These are phyloP conservation scores for Xylocopa sonorina DNA, from an alignment of 1,140 invertebrate species.

Conservation along the genomic window DNA sequence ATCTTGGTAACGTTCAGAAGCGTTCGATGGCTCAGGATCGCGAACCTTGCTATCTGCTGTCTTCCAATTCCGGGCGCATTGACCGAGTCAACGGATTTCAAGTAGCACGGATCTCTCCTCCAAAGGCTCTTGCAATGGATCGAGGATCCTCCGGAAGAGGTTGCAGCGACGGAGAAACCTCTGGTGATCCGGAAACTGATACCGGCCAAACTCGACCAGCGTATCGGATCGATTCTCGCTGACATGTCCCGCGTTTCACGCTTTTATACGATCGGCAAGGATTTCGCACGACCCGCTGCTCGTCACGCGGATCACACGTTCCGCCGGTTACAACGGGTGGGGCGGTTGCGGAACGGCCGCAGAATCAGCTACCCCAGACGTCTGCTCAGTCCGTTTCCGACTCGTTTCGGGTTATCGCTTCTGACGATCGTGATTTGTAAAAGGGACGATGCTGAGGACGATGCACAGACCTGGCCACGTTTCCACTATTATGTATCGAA, in stretches of 20 bases:
- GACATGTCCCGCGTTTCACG: constrained; percentile 32
- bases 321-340: constrained; percentile 43
- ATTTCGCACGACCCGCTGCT: constrained; percentile 7
- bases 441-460: too few species aligned
- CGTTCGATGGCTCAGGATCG: background rate
- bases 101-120: background rate
- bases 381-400: constrained; percentile 25
- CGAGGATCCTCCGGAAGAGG: background rate
- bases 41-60: background rate
- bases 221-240: constrained; percentile 28
- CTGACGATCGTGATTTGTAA: background rate
- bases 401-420: constrained; percentile 19
- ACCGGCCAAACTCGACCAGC: constrained; percentile 42
- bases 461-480: too few species aligned
- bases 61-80: background rate
- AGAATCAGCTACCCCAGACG: constrained; percentile 8
- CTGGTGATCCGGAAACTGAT: background rate
- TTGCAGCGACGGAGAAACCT: background rate
- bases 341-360: background rate
- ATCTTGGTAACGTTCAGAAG: background rate
- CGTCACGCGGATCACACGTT: constrained; percentile 35
- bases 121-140: background rate
- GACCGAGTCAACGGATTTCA: background rate
- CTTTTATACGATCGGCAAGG: constrained; percentile 57
- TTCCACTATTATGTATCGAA: too few species aligned